Evolutionary conservation across 2,797 vertebrate species (phyloP).

Genomic region (Takifugu rubripes): DNA sequence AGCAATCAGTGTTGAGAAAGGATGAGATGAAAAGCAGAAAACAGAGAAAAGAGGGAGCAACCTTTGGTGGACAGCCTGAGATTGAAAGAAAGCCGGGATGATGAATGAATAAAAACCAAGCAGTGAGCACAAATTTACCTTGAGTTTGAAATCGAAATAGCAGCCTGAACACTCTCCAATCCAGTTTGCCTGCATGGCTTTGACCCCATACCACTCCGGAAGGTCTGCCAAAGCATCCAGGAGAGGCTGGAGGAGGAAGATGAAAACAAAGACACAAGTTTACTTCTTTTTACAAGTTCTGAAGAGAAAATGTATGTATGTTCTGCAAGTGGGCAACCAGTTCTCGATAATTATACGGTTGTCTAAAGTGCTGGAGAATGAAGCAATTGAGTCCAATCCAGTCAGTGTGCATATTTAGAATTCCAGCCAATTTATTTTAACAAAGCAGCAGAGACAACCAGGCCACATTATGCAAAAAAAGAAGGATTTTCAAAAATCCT

Average conservation of each 20-base stretch:
- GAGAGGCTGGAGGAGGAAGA: conserved; percentile 77
- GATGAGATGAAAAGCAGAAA: conserved; percentile 33
- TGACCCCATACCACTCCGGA: conserved; percentile 96
- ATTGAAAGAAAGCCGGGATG: conserved; percentile 28
- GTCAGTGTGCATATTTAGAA: conserved; percentile 30
- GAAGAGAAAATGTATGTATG: conserved; percentile 12
- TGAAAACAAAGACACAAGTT: conserved; percentile 25
- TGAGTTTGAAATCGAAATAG: conserved; percentile 86
- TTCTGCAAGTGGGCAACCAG: conserved; percentile 7
- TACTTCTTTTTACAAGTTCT: conserved; percentile 17
- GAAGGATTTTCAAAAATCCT: conserved; percentile 52
- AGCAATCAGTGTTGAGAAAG: conserved; percentile 28
- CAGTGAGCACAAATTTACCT: conserved; percentile 72
- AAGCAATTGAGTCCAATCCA: conserved; percentile 33
- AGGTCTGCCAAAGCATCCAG: conserved; percentile 85
- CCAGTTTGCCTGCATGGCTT: conserved; percentile 98
- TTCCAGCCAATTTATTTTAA: conserved; percentile 49
- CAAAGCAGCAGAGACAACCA: conserved; percentile 38
- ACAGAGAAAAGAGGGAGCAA: conserved; percentile 1
- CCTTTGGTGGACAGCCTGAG: conserved; percentile 8
- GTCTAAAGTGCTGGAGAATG: conserved; percentile 12
- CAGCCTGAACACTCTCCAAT: conserved; percentile 92
- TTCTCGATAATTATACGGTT: conserved; percentile 17
- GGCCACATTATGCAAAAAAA: conserved; percentile 54
- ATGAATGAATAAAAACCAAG: conserved; percentile 32